phyloP scores from a whole-genome alignment of 2,888 invertebrate species.

The Lutraria lutraria region DNA sequence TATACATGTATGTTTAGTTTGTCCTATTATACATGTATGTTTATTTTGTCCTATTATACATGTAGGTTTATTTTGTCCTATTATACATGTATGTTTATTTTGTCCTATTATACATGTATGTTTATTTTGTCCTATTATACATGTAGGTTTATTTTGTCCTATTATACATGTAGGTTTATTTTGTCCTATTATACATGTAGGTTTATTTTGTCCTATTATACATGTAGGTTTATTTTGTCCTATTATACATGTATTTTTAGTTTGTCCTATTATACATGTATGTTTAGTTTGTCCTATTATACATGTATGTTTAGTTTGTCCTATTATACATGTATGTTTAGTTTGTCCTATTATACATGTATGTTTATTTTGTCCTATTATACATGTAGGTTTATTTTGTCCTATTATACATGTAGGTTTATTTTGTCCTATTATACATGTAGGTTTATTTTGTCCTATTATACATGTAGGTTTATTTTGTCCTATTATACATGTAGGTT shows the following conservation, averaged over 20 bases:
- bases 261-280: neutral
- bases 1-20: neutral
- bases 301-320: slow-evolving; percentile 53
- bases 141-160: slow-evolving; percentile 68
- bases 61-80: neutral
- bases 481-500: neutral
- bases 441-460: neutral
- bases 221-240: neutral
- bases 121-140: neutral
- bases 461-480: slow-evolving; percentile 71
- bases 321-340: neutral
- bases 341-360: slow-evolving; percentile 17
- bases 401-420: slow-evolving; percentile 75
- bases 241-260: slow-evolving; percentile 62
- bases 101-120: neutral
- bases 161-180: neutral
- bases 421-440: neutral
- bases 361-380: slow-evolving; percentile 43
- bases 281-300: neutral
- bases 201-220: slow-evolving; percentile 33
- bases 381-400: neutral
- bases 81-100: slow-evolving; percentile 58
- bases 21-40: too few species aligned
- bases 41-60: neutral
- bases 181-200: slow-evolving; percentile 71